Base-by-base conservation (phyloP, 2,888 invertebrate genomes). In the Prenolepis imparis region DNA sequence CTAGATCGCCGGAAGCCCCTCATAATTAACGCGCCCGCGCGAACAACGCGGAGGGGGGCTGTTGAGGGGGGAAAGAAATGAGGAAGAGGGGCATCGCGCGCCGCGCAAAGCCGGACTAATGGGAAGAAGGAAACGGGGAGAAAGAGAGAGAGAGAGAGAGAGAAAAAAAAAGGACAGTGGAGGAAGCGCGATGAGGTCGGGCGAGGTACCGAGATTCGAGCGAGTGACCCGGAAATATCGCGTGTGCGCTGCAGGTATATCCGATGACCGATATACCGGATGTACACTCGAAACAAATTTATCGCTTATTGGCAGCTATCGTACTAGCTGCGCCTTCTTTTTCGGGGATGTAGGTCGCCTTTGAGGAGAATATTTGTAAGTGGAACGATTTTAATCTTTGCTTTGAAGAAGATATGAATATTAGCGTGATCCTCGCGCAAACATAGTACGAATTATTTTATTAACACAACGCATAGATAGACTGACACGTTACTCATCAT, bases 1-100 rank as follows among this genome's bases (percentile, higher is more conserved):
- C 94, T 94, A 94, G 94, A 94, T 94, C 94, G 94, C 94, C 94
- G 94, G 94, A 94, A 94, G 94, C 93, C 90, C 90, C 93, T 93
- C 93, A 93, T 94, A 94, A 94, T 94, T 94, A 94, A 94, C 94
- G 94, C 94, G 91, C 91, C 70, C 70, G 70, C 90, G 89, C 91
- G 89, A 86, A 84, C 87, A 74, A 83, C 77, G 87, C 88, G 88
- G 8, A 18, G 48, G 78, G 84, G 85, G 88, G 88, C 12, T 12
- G n/a, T n/a, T 66, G 9, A 24, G 36, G 63, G 55, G 48, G 57
- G 24, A 12, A 48, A 28, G 21, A 48, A 44, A 44, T 3, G 68
- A 83, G 74, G 67, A 80, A 63, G 72, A 64, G 24, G 36, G 44
- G 48, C 28, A 28, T n/a, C n/a, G 3, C 28, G 28, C 28, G 52